phyloP scores from a whole-genome alignment of 2,888 invertebrate species.

The Tetragonula carbonaria region DNA sequence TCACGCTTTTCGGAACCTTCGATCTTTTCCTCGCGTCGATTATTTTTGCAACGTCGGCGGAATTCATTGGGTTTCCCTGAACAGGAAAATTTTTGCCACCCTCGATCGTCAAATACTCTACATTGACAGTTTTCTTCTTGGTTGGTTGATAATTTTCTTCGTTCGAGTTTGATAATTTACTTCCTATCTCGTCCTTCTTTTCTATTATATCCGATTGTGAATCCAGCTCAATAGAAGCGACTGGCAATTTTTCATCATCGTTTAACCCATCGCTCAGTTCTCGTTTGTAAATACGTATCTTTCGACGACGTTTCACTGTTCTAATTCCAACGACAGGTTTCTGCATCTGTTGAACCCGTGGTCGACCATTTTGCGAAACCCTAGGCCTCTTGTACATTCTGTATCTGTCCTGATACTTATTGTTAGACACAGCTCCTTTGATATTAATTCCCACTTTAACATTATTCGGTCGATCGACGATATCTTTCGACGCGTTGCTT shows the following conservation, averaged over 20 bases:
- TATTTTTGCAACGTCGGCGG: neutral
- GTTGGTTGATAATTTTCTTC: neutral
- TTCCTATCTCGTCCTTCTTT: neutral
- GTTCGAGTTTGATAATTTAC: neutral
- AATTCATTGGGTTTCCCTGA: neutral
- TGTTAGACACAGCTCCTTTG: slow-evolving; percentile 31
- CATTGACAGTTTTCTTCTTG: too few species aligned
- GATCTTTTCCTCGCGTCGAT: neutral
- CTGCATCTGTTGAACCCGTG: slow-evolving; percentile 1
- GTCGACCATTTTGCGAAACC: slow-evolving; percentile 21
- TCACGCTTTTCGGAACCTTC: neutral
- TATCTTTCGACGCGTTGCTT: neutral
- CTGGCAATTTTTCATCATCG: neutral
- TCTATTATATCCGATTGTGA: neutral
- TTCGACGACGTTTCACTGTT: slow-evolving; percentile 40
- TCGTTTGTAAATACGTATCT: slow-evolving; percentile 55
- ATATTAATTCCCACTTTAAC: slow-evolving; percentile 7
- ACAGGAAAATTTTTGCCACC: too few species aligned
- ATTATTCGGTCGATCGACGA: slow-evolving; percentile 25
- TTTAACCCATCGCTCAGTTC: slow-evolving; percentile 2
- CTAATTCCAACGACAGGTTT: slow-evolving; percentile 9
- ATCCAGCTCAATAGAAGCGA: neutral
- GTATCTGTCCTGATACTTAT: slow-evolving; percentile 4
- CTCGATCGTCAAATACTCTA: neutral
- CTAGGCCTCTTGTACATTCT: slow-evolving; percentile 24